phyloP scores from a whole-genome alignment of 2,113 vertebrate species.

The Datnioides undecimradiatus region DNA sequence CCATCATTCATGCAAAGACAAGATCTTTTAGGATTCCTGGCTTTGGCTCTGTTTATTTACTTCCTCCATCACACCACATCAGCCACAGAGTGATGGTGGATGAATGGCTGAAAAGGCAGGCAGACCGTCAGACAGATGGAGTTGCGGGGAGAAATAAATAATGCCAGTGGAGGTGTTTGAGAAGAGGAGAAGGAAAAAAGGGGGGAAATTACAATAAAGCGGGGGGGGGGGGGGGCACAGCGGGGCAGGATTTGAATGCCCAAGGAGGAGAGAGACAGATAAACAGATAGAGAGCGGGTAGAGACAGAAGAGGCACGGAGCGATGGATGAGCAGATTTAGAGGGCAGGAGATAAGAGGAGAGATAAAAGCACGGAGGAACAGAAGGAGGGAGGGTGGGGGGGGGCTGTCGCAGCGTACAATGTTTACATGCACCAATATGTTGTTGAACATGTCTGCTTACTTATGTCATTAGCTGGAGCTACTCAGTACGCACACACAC shows the following conservation, averaged over 20 bases:
- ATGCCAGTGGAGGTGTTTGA: slow-evolving; percentile 63
- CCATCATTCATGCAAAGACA: slow-evolving; percentile 76
- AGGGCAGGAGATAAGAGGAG: slow-evolving; percentile 69
- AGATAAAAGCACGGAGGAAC: slow-evolving; percentile 71
- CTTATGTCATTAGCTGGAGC: slow-evolving; percentile 71
- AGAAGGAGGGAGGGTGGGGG: slow-evolving; percentile 29
- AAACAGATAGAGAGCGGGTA: slow-evolving; percentile 58
- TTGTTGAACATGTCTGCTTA: slow-evolving; percentile 74
- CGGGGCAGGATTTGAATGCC: slow-evolving; percentile 47
- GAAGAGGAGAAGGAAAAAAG: slow-evolving; percentile 24
- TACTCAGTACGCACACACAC: slow-evolving; percentile 22
- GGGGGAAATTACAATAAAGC: slow-evolving; percentile 56
- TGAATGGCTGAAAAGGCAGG: slow-evolving; percentile 64
- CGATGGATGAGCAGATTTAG: slow-evolving; percentile 73
- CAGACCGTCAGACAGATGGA: slow-evolving; percentile 74
- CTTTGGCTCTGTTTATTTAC: slow-evolving; percentile 79
- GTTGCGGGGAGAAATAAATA: slow-evolving; percentile 71
- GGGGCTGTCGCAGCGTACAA: slow-evolving; percentile 36
- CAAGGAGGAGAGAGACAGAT: slow-evolving; percentile 62
- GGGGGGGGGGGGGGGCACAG: slow-evolving; percentile 13
- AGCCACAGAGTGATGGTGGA: slow-evolving; percentile 71
- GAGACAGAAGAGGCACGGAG: slow-evolving; percentile 65
- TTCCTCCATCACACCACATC: slow-evolving; percentile 73
- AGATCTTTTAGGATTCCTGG: slow-evolving; percentile 78
- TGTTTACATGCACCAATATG: slow-evolving; percentile 77